Percentiles rank a stretch among this genome's conserved stretches.
Evolutionary conservation across 2,888 invertebrate species (phyloP).

Genomic region (Falcaria lacertinaria): DNA sequence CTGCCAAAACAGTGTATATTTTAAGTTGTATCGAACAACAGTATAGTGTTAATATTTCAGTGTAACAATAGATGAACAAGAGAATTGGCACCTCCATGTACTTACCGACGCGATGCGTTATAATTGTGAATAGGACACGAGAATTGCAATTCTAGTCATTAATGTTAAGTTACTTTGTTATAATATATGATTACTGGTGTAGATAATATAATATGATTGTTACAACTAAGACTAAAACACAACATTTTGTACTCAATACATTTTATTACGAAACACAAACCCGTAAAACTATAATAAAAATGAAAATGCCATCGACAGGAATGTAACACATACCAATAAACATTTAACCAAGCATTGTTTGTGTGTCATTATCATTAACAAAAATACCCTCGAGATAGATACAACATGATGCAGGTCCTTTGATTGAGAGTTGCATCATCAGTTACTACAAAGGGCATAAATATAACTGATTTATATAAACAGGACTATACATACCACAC

Average conservation of each 20-base stretch:
- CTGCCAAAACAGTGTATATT: no score
- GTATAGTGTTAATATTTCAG: no score
- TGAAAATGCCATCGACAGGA: conserved; percentile 55
- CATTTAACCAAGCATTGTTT: conserved; percentile 49
- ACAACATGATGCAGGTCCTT: conserved; percentile 30
- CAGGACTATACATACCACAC: no score
- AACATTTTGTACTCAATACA: conserved; percentile 52
- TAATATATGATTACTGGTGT: conserved; percentile 39
- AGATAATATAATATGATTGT: conserved; percentile 31
- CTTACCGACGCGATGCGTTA: background rate
- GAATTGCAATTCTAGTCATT: conserved; percentile 72
- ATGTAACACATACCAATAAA: conserved; percentile 66
- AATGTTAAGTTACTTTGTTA: conserved; percentile 48
- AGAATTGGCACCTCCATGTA: no score
- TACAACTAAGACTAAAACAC: conserved; percentile 37
- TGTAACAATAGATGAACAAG: no score
- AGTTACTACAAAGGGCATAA: no score
- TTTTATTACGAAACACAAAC: conserved; percentile 54
- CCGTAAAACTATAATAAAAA: conserved; percentile 35
- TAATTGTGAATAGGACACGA: conserved; percentile 27
- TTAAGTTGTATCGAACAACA: no score
- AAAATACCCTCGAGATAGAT: no score
- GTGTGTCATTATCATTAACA: conserved; percentile 41
- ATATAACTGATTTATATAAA: no score
- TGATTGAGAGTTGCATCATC: background rate